These are phyloP conservation scores for Macrosteles quadrilineatus DNA, from an alignment of 1,140 invertebrate species.

Conservation along the genomic window DNA sequence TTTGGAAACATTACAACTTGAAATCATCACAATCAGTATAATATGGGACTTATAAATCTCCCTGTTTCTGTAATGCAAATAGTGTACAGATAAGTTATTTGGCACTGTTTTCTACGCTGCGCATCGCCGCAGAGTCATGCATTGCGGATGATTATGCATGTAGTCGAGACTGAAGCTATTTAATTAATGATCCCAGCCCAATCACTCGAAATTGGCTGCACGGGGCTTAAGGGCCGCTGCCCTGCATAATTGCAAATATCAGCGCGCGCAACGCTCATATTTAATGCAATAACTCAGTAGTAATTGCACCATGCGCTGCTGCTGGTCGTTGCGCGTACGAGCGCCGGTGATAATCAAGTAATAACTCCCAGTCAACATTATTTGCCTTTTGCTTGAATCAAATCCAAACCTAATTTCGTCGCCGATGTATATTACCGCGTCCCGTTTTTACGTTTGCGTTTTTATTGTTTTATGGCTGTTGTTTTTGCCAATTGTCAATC, in stretches of 20 bases:
- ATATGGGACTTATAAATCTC: no score
- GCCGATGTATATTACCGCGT: not conserved
- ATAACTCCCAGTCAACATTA: conserved; percentile 24
- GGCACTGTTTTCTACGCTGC: not conserved
- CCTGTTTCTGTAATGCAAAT: no score
- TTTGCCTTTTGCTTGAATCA: conserved; percentile 26
- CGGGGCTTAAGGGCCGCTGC: not conserved
- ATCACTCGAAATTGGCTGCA: not conserved
- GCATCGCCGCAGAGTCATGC: not conserved
- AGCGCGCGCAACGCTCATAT: not conserved
- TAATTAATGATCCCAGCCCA: conserved; percentile 16
- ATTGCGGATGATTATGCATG: conserved; percentile 21
- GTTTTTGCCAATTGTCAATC: no score
- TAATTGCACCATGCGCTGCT: conserved; percentile 4
- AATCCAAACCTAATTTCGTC: conserved; percentile 23
- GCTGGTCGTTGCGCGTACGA: not conserved
- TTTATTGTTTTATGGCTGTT: not conserved
- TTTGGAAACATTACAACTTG: no score
- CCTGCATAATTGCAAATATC: conserved; percentile 19
- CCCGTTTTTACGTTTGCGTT: not conserved
- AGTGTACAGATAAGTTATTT: no score
- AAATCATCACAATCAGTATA: no score
- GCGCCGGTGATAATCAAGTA: conserved; percentile 10
- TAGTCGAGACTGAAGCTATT: not conserved
- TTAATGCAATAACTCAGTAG: conserved; percentile 17